A percentile compares a stretch with the other conserved stretches of the same genome.
These are phyloP conservation scores for Tenthredo amoena DNA, from an alignment of 2,888 invertebrate genomes.

Conservation along the genomic window DNA sequence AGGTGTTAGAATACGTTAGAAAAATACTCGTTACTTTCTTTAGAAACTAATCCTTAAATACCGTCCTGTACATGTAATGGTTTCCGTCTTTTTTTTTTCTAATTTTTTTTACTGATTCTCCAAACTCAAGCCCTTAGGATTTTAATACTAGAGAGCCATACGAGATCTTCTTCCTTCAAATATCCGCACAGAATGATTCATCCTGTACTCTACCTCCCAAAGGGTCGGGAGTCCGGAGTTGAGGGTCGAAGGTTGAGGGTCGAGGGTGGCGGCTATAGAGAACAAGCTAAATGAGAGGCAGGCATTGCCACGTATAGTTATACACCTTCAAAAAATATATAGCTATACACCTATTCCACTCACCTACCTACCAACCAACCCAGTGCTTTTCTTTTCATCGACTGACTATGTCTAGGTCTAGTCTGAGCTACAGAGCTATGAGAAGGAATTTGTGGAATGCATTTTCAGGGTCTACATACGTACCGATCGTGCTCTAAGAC, in stretches of 20 bases:
- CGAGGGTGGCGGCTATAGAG: conserved; percentile 28
- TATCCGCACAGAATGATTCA: conserved; percentile 2
- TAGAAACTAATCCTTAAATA: neutral
- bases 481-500: neutral
- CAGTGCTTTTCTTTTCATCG: conserved; percentile 38
- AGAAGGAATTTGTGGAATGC: conserved; percentile 2
- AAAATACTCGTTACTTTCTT: neutral
- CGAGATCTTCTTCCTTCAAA: neutral
- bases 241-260: conserved; percentile 38
- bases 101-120: neutral
- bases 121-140: neutral
- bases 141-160: neutral
- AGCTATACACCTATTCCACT: neutral
- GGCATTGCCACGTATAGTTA: conserved; percentile 22
- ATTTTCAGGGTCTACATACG: neutral
- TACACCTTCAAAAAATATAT: conserved; percentile 13
- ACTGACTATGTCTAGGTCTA: conserved; percentile 28
- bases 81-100: neutral
- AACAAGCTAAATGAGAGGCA: conserved; percentile 36
- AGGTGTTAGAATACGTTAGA: neutral
- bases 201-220: neutral
- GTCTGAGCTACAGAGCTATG: neutral
- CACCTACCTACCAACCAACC: neutral
- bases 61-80: neutral
- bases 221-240: conserved; percentile 24